Base-by-base conservation (phyloP, 2,888 invertebrate species). In the Catocala sponsa region DNA sequence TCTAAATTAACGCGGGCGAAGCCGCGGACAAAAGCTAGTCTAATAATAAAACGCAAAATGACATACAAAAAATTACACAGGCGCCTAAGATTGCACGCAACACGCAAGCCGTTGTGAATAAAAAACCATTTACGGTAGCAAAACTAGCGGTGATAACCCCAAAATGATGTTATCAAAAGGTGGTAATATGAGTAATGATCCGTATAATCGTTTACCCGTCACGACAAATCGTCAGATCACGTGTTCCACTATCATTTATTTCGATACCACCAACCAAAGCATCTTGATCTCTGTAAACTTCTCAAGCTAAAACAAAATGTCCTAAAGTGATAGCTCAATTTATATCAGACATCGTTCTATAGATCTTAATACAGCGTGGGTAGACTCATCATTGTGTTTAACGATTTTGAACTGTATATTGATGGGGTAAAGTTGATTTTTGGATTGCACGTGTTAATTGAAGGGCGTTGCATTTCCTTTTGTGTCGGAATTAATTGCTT, bases 151-250 rank as follows among this genome's bases (percentile, higher is more conserved):
- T 72, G 63, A 56, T 64, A 80, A 82, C 70, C 78, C 82, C 79
- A 80, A 85, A 87, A 90, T 87, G 87, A 91, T 90, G 88, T 86
- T 91, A 92, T 91, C 91, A 86, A 80, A 70, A 91, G 90, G 92
- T 92, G 92, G 89, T 88, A 91, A 92, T 89, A 92, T 92, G 91
- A 93, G 88, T 91, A 92, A 92, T 91, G 92, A 90, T 84, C 82
- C 89, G 77, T 80, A 76, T 91, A 91, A 92, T 92, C 90, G 91
- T 83, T 88, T 85, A 85, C 83, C 83, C 88, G 88, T 87, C 86
- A 88, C 87, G 91, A 92, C 92, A 92, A 92, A 92, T 92, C 85
- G 89, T 84, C 85, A 74, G 77, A 91, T 92, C 90, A 90, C 92
- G 92, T 92, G 92, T 91, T 85, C 80, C 68, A 72, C 67, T 76